These are phyloP conservation scores for Trachelipus rathkii DNA, from an alignment of 1,140 invertebrate species.

Conservation along the genomic window DNA sequence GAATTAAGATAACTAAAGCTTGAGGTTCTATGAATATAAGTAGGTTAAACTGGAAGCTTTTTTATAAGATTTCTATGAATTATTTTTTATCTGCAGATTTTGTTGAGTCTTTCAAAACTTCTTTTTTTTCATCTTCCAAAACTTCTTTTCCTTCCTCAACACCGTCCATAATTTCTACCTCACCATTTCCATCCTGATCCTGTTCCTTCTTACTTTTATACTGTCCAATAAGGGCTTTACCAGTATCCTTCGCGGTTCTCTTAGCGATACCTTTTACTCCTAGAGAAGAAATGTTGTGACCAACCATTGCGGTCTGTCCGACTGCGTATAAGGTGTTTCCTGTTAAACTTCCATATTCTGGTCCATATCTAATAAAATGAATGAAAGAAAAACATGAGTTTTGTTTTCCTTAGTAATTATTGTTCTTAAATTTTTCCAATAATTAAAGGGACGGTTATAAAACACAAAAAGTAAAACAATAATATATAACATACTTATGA, in stretches of 20 bases:
- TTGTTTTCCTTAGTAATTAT: too few species aligned
- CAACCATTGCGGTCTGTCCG: conserved; percentile 61
- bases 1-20: too few species aligned
- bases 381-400: too few species aligned
- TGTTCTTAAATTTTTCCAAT: neutral
- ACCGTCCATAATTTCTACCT: conserved; percentile 17
- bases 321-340: conserved; percentile 60
- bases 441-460: neutral
- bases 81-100: too few species aligned
- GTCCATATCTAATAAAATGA: conserved; percentile 56
- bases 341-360: conserved; percentile 58
- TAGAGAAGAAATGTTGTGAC: conserved; percentile 59
- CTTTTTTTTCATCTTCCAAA: conserved; percentile 13
- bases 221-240: conserved; percentile 58
- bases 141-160: conserved; percentile 23
- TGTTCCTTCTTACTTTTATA: conserved; percentile 40
- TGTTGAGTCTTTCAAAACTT: neutral
- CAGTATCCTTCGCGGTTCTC: conserved; percentile 61
- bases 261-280: conserved; percentile 63
- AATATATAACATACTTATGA: conserved; percentile 58
- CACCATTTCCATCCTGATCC: neutral
- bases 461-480: conserved; percentile 23
- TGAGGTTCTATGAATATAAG: too few species aligned
- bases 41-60: too few species aligned
- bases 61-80: too few species aligned